Evolutionary conservation across 2,888 invertebrate genomes (phyloP).

Genomic region (Lithodes maja): DNA sequence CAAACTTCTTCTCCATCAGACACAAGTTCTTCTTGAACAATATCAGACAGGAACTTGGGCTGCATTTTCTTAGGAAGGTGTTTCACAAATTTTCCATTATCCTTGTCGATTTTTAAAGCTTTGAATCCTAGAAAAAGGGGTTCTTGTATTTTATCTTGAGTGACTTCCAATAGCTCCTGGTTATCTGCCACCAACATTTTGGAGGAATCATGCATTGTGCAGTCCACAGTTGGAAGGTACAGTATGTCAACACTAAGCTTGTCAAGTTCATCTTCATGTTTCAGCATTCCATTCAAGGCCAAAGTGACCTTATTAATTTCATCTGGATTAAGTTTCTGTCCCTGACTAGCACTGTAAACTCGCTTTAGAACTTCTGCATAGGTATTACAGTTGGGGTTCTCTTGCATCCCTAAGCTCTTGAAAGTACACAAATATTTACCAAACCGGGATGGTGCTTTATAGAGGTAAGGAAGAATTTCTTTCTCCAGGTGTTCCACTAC

Average conservation of each 20-base stretch:
- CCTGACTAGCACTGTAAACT: background rate
- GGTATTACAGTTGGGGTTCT: background rate
- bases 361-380: slow-evolving; percentile 36
- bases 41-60: slow-evolving; percentile 31
- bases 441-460: slow-evolving; percentile 38
- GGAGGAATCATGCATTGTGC: slow-evolving; percentile 10
- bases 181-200: slow-evolving; percentile 49
- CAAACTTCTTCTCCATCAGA: background rate
- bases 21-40: slow-evolving; percentile 17
- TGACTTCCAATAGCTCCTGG: background rate
- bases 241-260: slow-evolving; percentile 10
- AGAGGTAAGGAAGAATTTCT: slow-evolving; percentile 38
- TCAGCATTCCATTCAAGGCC: slow-evolving; percentile 15
- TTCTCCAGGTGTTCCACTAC: slow-evolving; percentile 22
- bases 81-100: slow-evolving; percentile 23
- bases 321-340: slow-evolving; percentile 22
- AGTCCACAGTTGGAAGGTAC: slow-evolving; percentile 23
- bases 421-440: slow-evolving; percentile 28
- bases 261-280: background rate
- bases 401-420: slow-evolving; percentile 18
- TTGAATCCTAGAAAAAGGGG: slow-evolving; percentile 26
- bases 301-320: background rate
- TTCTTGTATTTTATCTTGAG: background rate
- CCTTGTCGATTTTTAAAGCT: background rate
- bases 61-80: slow-evolving; percentile 11